Evolutionary conservation across 2,113 vertebrate species (phyloP).

Genomic region (Lagopus leucura): DNA sequence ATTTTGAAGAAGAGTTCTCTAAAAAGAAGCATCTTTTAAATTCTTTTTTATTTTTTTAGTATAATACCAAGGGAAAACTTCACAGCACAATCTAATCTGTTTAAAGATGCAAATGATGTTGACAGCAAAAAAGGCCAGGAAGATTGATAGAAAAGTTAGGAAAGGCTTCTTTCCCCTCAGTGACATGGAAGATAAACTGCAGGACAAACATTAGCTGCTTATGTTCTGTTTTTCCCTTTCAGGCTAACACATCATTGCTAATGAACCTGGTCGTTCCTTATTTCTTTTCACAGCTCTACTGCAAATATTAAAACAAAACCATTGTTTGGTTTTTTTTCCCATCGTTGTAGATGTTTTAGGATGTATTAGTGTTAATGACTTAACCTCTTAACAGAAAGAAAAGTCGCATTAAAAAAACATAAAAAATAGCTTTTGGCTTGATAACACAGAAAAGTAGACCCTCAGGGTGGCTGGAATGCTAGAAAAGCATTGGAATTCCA

Average conservation of each 20-base stretch:
- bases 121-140: constrained; percentile 31
- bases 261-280: constrained; percentile 32
- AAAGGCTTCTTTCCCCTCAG: constrained; percentile 31
- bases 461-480: constrained; percentile 6
- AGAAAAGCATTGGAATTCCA: not conserved
- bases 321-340: not conserved
- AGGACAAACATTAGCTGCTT: constrained; percentile 53
- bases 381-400: constrained; percentile 11
- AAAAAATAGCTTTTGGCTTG: not conserved
- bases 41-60: not conserved
- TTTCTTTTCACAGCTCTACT: constrained; percentile 13
- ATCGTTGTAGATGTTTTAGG: not conserved
- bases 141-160: constrained; percentile 53
- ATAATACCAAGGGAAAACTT: not conserved
- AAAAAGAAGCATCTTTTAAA: not conserved
- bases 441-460: not conserved
- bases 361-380: not conserved
- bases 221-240: constrained; percentile 31
- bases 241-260: constrained; percentile 39
- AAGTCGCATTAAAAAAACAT: not conserved
- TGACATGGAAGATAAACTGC: constrained; percentile 60
- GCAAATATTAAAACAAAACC: not conserved
- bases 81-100: not conserved
- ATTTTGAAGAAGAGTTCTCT: not conserved
- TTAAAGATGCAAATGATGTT: constrained; percentile 41